Percentiles rank a stretch among this genome's conserved stretches.
Evolutionary conservation across 2,888 invertebrate genomes (phyloP).

Genomic region (Nasonia oneida): DNA sequence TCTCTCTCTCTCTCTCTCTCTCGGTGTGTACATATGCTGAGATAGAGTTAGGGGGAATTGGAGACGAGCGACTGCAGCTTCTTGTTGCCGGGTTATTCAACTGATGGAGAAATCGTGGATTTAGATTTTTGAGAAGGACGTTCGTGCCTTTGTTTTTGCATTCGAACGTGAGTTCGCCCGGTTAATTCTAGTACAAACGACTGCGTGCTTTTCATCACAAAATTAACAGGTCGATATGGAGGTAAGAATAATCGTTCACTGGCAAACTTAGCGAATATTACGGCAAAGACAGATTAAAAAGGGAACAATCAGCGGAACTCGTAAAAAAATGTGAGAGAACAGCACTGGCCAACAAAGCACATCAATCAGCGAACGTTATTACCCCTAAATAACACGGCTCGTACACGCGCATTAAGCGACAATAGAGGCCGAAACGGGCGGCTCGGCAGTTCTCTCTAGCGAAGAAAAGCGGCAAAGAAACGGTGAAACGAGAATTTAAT

Average conservation of each 20-base stretch:
- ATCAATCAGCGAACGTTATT: constrained; percentile 17
- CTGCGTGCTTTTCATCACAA: neutral
- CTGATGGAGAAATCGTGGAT: neutral
- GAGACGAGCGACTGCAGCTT: neutral
- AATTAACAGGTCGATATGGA: neutral
- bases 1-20: neutral
- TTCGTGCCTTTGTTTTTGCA: no score
- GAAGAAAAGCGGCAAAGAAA: constrained; percentile 10
- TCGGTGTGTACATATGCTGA: neutral
- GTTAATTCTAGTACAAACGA: neutral
- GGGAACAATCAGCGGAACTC: neutral
- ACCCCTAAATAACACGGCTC: constrained; percentile 12
- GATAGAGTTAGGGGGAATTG: neutral
- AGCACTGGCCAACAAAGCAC: neutral
- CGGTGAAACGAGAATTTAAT: constrained; percentile 43
- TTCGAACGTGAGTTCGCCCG: neutral
- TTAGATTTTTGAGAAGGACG: neutral
- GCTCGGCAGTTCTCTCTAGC: neutral
- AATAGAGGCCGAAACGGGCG: constrained; percentile 5
- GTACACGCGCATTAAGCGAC: constrained; percentile 27
- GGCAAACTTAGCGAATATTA: neutral
- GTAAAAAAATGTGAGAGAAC: neutral
- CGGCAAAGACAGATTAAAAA: neutral
- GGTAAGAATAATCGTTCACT: neutral
- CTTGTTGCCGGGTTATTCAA: neutral